phyloP scores from a whole-genome alignment of 2,113 vertebrate genomes.

The Ramphastos sulfuratus region DNA sequence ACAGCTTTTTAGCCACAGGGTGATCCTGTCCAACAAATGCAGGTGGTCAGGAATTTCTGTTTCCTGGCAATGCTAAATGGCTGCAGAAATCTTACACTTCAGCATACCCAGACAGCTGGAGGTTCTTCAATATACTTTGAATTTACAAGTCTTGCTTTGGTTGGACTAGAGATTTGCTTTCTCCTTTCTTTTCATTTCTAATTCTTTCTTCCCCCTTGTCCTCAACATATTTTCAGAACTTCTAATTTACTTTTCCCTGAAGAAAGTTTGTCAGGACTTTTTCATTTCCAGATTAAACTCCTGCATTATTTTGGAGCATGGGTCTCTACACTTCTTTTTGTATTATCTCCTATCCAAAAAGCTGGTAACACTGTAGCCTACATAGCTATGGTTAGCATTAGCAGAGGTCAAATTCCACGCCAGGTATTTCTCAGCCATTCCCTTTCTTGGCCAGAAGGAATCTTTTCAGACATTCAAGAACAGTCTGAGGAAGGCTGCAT shows the following conservation, averaged over 20 bases:
- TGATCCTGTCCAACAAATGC: constrained; percentile 3
- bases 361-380: neutral
- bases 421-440: neutral
- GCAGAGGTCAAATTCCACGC: neutral
- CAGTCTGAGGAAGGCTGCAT: neutral
- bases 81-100: constrained; percentile 17
- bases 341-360: neutral
- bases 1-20: neutral
- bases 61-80: constrained; percentile 27
- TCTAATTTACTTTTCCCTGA: neutral
- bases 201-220: neutral
- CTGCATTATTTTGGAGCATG: neutral
- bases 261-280: neutral
- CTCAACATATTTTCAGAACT: neutral
- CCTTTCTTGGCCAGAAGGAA: neutral
- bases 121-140: neutral
- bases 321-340: neutral
- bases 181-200: constrained; percentile 11
- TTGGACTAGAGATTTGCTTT: constrained; percentile 14
- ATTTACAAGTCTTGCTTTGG: constrained; percentile 34
- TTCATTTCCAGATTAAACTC: neutral
- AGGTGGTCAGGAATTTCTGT: constrained; percentile 46
- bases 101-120: neutral
- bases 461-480: neutral
- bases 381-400: neutral